phyloP scores from a whole-genome alignment of 2,797 vertebrate species.

The Rhodeus uyekii region DNA sequence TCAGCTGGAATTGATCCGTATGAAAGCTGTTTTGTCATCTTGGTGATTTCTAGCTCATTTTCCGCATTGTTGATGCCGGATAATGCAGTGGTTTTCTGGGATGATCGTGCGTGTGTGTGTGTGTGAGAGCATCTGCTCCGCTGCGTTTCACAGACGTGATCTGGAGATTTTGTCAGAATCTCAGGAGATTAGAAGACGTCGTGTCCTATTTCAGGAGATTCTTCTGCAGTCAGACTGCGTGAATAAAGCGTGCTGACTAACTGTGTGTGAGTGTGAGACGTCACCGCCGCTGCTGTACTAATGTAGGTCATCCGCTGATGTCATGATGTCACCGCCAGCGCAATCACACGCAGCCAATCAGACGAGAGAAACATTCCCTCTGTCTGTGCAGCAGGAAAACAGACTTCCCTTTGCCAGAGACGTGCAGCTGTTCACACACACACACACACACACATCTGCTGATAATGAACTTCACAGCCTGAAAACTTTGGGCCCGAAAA shows the following conservation, averaged over 20 bases:
- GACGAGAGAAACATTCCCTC: constrained; percentile 51
- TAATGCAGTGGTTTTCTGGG: background rate
- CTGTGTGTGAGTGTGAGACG: constrained; percentile 52
- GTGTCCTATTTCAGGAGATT: background rate
- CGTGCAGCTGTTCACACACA: constrained; percentile 60
- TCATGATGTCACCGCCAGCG: constrained; percentile 73
- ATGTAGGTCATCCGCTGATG: constrained; percentile 74
- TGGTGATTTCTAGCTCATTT: background rate
- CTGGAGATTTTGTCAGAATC: background rate
- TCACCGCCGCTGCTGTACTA: constrained; percentile 60
- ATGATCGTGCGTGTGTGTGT: background rate
- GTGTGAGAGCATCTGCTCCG: background rate
- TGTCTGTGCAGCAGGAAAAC: constrained; percentile 43
- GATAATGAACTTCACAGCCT: constrained; percentile 6
- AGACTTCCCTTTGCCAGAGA: constrained; percentile 28
- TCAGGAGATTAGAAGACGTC: background rate
- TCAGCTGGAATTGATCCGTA: background rate
- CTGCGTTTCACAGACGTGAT: background rate
- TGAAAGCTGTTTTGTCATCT: too few species aligned
- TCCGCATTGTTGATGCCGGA: background rate
- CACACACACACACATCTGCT: constrained; percentile 6
- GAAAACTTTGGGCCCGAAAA: too few species aligned
- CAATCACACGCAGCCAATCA: constrained; percentile 64
- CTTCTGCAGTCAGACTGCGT: background rate
- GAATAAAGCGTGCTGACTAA: constrained; percentile 18